Base-by-base conservation (phyloP, 2,797 vertebrate species). In the Macropodus opercularis region DNA sequence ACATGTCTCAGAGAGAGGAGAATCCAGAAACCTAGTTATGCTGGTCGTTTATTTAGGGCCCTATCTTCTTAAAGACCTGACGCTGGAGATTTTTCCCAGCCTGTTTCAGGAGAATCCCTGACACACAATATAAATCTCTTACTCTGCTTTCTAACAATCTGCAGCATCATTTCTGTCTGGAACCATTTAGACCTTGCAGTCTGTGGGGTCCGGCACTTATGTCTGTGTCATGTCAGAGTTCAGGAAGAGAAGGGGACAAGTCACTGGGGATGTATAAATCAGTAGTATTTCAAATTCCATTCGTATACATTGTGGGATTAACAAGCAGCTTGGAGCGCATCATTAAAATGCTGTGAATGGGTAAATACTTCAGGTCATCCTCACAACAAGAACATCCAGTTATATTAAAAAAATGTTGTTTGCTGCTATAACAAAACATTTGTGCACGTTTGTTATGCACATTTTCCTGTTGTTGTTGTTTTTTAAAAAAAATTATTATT, bases 51-150 rank as follows among this genome's bases (percentile, higher is more conserved):
- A 86, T 87, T 86, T 85, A 81, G 78, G 74, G 65, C 60, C 69
- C 70, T 59, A 66, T 84, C 81, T 80, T 60, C 74, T 83, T 77
- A 83, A 85, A 87, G 72, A 75, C 81, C 67, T 81, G 73, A 76
- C 27, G 46, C 51, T 43, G 41, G 66, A 83, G 78, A 63, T 81
- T 87, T 83, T 77, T 73, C 63, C 54, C 61, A 62, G 52, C 14
- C 54, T 68, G 73, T 76, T 42, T 58, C 51, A 47, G 64, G 72
- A 83, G 75, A 77, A 81, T 79, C 69, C 67, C 75, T 69, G 74
- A 80, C 69, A 75, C 52, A 64, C 67, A 58, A 73, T 73, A 73
- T 86, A 80, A 86, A 83, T 80, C 73, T 84, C 69, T 62, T 63
- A 56, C 53, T 46, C 36, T 39, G 42, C 75, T 48, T 81, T 52